phyloP scores from a whole-genome alignment of 2,797 vertebrate species.

The Spondyliosoma cantharus region DNA sequence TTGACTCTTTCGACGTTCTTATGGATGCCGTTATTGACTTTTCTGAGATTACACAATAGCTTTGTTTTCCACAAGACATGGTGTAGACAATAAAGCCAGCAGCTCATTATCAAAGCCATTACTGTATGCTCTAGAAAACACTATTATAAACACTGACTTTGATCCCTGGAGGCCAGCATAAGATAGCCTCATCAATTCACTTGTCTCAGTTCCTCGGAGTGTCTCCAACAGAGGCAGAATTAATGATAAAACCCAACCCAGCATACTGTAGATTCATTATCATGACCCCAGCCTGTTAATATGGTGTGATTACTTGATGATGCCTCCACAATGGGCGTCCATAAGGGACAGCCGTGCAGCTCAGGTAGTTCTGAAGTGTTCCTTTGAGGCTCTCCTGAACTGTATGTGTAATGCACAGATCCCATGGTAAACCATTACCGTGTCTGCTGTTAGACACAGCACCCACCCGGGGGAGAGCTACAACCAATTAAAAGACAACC shows the following conservation, averaged over 20 bases:
- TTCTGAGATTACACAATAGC: conserved; percentile 38
- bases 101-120: conserved; percentile 53
- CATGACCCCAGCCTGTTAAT: conserved; percentile 29
- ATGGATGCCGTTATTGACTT: conserved; percentile 53
- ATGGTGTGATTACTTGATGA: conserved; percentile 31
- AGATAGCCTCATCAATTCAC: conserved; percentile 35
- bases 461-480: conserved; percentile 55
- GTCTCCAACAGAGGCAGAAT: not conserved
- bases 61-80: conserved; percentile 15
- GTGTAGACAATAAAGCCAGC: not conserved
- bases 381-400: conserved; percentile 39
- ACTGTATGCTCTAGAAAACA: conserved; percentile 16
- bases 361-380: conserved; percentile 24
- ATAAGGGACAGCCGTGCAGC: conserved; percentile 4
- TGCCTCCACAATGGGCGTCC: conserved; percentile 20
- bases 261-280: conserved; percentile 21
- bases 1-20: conserved; percentile 23
- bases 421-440: conserved; percentile 68
- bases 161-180: conserved; percentile 23
- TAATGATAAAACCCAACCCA: not conserved
- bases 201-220: conserved; percentile 17
- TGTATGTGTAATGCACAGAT: conserved; percentile 63
- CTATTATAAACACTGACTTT: conserved; percentile 32
- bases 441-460: conserved; percentile 44
- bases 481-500: conserved; percentile 72